Conservation (phyloP, 2,797 vertebrate genomes). For the Sebastes nivosus region DNA sequence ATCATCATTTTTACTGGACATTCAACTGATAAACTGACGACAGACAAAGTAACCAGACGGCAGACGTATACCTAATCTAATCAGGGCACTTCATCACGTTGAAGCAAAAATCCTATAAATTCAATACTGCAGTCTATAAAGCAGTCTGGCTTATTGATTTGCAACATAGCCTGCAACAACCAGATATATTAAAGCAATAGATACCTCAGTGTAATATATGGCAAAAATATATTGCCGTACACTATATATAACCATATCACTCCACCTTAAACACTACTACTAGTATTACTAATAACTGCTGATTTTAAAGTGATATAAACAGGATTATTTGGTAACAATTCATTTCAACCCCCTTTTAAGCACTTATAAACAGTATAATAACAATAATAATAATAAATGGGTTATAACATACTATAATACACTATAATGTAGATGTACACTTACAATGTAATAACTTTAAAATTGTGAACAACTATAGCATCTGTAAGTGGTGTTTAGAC, state of each 20-base stretch:
- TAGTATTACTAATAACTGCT: neutral
- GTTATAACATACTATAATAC: neutral
- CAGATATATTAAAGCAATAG: slow-evolving; percentile 20
- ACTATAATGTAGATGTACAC: neutral
- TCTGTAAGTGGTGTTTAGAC: neutral
- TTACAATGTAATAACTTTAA: neutral
- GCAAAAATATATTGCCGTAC: neutral
- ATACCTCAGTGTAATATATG: neutral
- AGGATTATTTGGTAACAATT: neutral
- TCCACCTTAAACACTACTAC: neutral
- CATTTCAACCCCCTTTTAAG: neutral
- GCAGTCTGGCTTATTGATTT: slow-evolving; percentile 45
- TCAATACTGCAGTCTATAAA: slow-evolving; percentile 50
- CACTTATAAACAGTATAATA: neutral
- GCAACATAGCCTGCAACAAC: slow-evolving; percentile 10
- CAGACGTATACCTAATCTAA: slow-evolving; percentile 30
- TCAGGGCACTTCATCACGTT: slow-evolving; percentile 39
- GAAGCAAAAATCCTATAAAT: slow-evolving; percentile 52
- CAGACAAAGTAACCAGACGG: slow-evolving; percentile 8
- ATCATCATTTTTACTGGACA: neutral
- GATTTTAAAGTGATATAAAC: neutral
- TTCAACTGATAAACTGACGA: neutral
- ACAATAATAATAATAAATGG: neutral
- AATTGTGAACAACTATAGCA: neutral
- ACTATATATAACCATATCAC: neutral